A percentile compares a stretch with the other conserved stretches of the same genome.
Conservation (phyloP, 1,140 invertebrate genomes). For the Paralvinella palmiformis region DNA sequence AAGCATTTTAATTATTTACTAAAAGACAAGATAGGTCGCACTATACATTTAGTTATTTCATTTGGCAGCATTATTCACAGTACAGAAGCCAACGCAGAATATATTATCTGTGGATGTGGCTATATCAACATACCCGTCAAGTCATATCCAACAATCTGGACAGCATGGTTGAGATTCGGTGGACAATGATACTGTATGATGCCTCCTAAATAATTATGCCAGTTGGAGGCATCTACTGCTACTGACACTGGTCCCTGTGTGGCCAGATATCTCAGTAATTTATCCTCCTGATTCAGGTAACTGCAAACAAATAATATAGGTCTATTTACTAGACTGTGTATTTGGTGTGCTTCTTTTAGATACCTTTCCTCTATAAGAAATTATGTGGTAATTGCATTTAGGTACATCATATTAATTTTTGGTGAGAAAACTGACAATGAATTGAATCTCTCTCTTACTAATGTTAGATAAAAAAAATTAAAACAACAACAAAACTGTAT, state of each 20-base stretch:
- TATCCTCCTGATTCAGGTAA: constrained; percentile 61
- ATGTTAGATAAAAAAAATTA: too few species aligned
- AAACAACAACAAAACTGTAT: too few species aligned
- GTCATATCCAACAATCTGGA: constrained; percentile 78
- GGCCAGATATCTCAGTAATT: constrained; percentile 61
- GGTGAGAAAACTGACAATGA: too few species aligned
- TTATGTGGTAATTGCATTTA: too few species aligned
- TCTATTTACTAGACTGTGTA: too few species aligned
- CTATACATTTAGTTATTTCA: background rate
- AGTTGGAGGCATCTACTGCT: constrained; percentile 74
- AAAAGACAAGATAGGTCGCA: background rate
- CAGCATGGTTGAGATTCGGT: constrained; percentile 67
- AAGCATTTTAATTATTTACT: too few species aligned
- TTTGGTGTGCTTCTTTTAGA: too few species aligned
- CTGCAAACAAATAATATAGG: constrained; percentile 53
- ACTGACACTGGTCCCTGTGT: constrained; percentile 69
- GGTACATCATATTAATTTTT: too few species aligned
- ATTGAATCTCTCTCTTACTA: too few species aligned
- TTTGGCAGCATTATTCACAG: background rate
- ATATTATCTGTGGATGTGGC: background rate
- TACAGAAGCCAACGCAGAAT: background rate
- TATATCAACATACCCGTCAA: constrained; percentile 52
- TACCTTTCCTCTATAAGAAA: too few species aligned
- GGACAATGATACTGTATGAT: constrained; percentile 76
- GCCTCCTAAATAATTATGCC: constrained; percentile 83